Percentiles rank a stretch among this genome's conserved stretches.
Conservation (phyloP, 1,140 invertebrate genomes). For the Calosoma granatense region DNA sequence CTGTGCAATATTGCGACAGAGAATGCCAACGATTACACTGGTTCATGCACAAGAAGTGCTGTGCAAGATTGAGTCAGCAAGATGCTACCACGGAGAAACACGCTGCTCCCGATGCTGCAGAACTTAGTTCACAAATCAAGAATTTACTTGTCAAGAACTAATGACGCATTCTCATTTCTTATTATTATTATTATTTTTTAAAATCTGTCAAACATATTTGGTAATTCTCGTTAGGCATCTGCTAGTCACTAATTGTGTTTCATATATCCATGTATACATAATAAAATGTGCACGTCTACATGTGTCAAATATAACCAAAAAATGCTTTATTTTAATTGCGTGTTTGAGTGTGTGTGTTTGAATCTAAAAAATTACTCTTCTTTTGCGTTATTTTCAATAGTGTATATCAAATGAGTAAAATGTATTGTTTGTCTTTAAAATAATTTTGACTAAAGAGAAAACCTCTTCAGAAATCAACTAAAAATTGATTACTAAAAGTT, state of each 20-base stretch:
- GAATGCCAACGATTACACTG: conserved; percentile 93
- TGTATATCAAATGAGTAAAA: too few relatives aligned
- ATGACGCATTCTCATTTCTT: not conserved
- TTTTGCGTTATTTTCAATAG: too few relatives aligned
- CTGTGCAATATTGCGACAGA: conserved; percentile 85
- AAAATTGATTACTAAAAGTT: too few relatives aligned
- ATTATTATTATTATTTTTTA: too few relatives aligned
- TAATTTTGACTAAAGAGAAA: too few relatives aligned
- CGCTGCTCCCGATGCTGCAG: conserved; percentile 17
- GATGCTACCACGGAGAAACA: conserved; percentile 9
- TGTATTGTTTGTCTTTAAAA: too few relatives aligned
- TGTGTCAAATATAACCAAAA: not conserved
- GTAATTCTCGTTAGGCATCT: too few relatives aligned
- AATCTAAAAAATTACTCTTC: too few relatives aligned
- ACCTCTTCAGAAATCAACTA: too few relatives aligned
- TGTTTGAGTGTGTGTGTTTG: not conserved
- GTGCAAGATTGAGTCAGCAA: conserved; percentile 43
- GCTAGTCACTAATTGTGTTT: not conserved
- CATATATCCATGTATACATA: not conserved
- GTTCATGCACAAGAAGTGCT: conserved; percentile 90
- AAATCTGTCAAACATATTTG: too few relatives aligned
- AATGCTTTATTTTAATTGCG: not conserved
- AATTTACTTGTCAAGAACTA: conserved; percentile 17
- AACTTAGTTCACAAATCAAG: conserved; percentile 20
- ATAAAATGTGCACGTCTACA: not conserved